A percentile compares a stretch with the other conserved stretches of the same genome.
Evolutionary conservation across 2,888 invertebrate species (phyloP).

Genomic region (Apotomis betuletana): DNA sequence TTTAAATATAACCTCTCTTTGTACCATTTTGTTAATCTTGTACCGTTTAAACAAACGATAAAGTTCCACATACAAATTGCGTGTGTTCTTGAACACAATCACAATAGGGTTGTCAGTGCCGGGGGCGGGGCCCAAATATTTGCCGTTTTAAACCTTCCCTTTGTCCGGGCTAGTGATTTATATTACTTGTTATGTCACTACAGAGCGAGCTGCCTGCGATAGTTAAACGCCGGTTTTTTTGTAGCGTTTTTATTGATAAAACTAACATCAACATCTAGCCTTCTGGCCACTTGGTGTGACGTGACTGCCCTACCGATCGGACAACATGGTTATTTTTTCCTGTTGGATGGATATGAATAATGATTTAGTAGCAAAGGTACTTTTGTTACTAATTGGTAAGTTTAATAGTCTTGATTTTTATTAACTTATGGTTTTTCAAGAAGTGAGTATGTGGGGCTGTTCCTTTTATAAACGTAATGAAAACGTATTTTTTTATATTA

Average conservation of each 20-base stretch:
- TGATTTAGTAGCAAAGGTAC: too few species aligned
- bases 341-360: too few species aligned
- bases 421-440: too few species aligned
- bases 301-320: too few species aligned
- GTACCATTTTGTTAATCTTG: background rate
- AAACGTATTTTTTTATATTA: too few species aligned
- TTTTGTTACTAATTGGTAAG: too few species aligned
- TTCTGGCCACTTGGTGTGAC: too few species aligned
- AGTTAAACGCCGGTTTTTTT: constrained; percentile 21
- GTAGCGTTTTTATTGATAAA: background rate
- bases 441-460: too few species aligned
- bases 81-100: constrained; percentile 20
- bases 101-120: constrained; percentile 26
- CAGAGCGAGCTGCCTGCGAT: background rate
- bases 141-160: constrained; percentile 40
- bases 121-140: constrained; percentile 33
- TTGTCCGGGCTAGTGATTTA: constrained; percentile 39
- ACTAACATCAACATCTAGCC: too few species aligned
- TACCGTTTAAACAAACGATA: constrained; percentile 2
- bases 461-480: too few species aligned
- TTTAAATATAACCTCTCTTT: background rate
- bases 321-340: too few species aligned
- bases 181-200: constrained; percentile 41
- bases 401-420: too few species aligned
- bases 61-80: constrained; percentile 4